A percentile compares a stretch with the other conserved stretches of the same genome.
Conservation (phyloP, 2,888 invertebrate genomes). For the Steinernema hermaphroditum region DNA sequence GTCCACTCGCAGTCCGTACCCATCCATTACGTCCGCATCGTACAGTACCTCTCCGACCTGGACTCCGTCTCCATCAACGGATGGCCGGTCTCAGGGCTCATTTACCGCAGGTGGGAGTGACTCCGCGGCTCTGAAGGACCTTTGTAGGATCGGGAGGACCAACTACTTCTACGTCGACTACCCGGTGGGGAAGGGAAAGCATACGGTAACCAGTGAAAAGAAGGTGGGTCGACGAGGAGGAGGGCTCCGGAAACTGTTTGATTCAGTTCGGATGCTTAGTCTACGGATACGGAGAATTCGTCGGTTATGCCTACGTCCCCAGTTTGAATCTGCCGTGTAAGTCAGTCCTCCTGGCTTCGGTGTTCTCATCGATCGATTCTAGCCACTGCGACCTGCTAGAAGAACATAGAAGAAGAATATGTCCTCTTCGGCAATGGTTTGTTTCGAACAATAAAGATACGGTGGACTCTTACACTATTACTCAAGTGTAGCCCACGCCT, state of each 20-base stretch:
- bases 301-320: constrained; percentile 1
- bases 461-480: too few species aligned
- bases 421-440: too few species aligned
- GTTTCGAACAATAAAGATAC: too few species aligned
- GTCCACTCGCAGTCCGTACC: background rate
- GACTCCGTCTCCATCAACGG: background rate
- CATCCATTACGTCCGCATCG: background rate
- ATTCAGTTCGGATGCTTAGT: constrained; percentile 1
- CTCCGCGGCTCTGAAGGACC: too few species aligned
- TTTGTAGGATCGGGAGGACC: constrained; percentile 16
- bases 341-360: background rate
- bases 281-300: constrained; percentile 10
- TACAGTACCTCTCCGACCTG: background rate
- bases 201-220: background rate
- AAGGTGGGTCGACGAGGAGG: background rate
- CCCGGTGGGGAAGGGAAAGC: background rate
- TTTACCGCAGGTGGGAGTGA: background rate
- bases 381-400: constrained; percentile 16
- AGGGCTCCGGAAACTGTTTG: too few species aligned
- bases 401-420: too few species aligned
- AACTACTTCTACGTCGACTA: constrained; percentile 22
- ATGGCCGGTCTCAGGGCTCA: constrained; percentile 7
- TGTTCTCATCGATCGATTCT: background rate
- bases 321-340: constrained; percentile 1
- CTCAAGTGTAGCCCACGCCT: too few species aligned